These are phyloP conservation scores for Protomyctophum bolini DNA, from an alignment of 2,113 vertebrate species.

Conservation along the genomic window DNA sequence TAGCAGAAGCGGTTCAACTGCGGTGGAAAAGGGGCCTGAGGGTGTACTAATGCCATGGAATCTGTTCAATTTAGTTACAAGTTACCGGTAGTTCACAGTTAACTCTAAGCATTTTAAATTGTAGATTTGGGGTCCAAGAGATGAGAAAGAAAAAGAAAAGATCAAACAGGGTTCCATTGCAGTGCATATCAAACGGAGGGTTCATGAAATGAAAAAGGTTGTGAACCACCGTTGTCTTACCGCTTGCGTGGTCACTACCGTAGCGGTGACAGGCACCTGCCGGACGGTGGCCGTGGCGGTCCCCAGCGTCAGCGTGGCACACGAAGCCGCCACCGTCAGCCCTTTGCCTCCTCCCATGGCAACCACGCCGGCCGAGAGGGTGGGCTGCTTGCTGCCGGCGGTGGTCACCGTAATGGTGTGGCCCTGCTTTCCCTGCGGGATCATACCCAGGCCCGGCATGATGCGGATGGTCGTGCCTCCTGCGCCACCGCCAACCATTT, in stretches of 20 bases:
- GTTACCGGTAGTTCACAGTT: no score
- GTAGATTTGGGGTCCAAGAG: not conserved
- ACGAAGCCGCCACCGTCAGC: slow-evolving; percentile 79
- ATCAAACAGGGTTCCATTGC: no score
- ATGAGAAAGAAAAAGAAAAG: no score
- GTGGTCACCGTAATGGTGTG: slow-evolving; percentile 88
- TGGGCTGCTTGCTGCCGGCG: slow-evolving; percentile 76
- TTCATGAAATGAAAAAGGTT: no score
- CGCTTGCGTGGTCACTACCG: slow-evolving; percentile 89
- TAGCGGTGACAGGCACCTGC: slow-evolving; percentile 89
- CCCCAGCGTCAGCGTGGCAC: slow-evolving; percentile 84
- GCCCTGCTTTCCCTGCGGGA: slow-evolving; percentile 86
- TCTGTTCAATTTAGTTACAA: no score
- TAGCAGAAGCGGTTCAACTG: no score
- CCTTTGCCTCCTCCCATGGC: slow-evolving; percentile 87
- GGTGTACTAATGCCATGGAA: no score
- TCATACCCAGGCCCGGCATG: slow-evolving; percentile 92
- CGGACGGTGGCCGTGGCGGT: slow-evolving; percentile 85
- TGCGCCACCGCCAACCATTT: no score
- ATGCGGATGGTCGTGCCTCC: slow-evolving; percentile 87
- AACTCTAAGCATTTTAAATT: not conserved
- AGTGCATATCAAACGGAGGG: not conserved
- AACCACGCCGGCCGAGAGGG: slow-evolving; percentile 79
- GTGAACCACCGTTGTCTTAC: slow-evolving; percentile 72
- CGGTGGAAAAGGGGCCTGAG: no score